Evolutionary conservation across 2,113 vertebrate genomes (phyloP).

Genomic region (Bubo scandiacus): DNA sequence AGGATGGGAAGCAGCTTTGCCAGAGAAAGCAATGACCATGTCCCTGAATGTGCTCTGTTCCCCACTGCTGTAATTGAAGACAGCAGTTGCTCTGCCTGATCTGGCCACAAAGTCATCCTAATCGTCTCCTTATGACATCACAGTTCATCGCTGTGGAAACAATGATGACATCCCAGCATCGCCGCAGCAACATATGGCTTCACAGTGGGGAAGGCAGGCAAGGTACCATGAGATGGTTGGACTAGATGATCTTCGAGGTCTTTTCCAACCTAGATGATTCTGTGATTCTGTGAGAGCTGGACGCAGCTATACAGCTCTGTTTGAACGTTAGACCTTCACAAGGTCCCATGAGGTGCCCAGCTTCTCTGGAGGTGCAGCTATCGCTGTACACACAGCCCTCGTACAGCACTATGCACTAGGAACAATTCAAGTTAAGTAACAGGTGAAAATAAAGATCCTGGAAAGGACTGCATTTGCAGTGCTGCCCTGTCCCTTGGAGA

Average conservation of each 20-base stretch:
- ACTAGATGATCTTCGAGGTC: no score
- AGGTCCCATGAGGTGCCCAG: neutral
- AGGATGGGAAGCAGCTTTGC: neutral
- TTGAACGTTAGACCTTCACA: neutral
- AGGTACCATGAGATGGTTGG: neutral
- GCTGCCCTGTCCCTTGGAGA: neutral
- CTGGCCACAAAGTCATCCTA: conserved; percentile 26
- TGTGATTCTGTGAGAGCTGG: neutral
- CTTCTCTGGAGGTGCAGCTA: neutral
- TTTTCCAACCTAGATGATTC: no score
- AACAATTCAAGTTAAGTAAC: neutral
- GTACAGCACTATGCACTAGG: neutral
- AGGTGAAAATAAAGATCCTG: neutral
- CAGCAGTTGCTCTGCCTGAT: conserved; percentile 17
- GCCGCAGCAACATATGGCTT: conserved; percentile 5
- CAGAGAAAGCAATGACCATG: neutral
- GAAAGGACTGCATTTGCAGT: neutral
- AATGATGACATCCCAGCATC: conserved; percentile 10
- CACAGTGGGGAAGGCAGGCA: neutral
- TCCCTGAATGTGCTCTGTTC: neutral
- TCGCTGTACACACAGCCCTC: neutral
- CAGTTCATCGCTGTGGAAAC: neutral
- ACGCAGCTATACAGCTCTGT: neutral
- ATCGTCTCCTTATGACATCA: conserved; percentile 39
- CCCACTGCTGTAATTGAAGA: neutral